Evolutionary conservation across 1,140 invertebrate genomes (phyloP), one percentile per base, ranked within the genome.

Genomic region (Fopius arisanus): DNA sequence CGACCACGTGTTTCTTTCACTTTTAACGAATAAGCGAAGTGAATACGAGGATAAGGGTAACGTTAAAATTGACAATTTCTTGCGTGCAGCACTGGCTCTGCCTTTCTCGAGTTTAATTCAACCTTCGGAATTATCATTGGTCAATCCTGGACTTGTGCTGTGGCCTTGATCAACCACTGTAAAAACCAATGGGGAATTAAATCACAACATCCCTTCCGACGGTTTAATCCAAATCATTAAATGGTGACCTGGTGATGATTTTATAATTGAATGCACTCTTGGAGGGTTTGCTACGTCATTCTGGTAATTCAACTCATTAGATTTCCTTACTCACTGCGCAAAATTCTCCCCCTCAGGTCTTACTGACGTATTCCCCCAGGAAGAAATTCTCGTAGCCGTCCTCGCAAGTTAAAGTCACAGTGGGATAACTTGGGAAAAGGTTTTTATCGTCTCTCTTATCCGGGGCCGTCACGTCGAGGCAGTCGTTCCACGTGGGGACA

Each of bases 391-490:
- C 41, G 23, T 41, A 43, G 14, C 37, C 16, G 23, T 67, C 33
- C 21, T 41, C 21, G 16, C 33, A 43, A 67, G 66, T 67, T 37
- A 14, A 19, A 66, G 63, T 43, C 43, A 51, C 43, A 70, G 48
- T 41, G 29, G 43, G 14, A 59, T 29, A 31, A 29, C 48, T 48
- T 21, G 28, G 70, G 70, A 72, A 72, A 72, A 65, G 54, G 62
- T 72, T 70, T 67, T 70, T 70, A 70, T 70, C 69, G 69, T 37
- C 9, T 37, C 33, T 28, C 54, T 54, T 51, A 70, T 70, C 69
- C 69, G 33, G 37, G 54, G 59, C 54, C 67, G 70, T 66, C 70
- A 72, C 62, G 28, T 66, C 40, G 33, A 71, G 33, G 41, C 59
- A 10, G 37, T 26, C n/a, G 12, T 41, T 59, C 9, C 29, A 51